Evolutionary conservation across 2,797 vertebrate species (phyloP).

Genomic region (Adrianichthys oophorus): DNA sequence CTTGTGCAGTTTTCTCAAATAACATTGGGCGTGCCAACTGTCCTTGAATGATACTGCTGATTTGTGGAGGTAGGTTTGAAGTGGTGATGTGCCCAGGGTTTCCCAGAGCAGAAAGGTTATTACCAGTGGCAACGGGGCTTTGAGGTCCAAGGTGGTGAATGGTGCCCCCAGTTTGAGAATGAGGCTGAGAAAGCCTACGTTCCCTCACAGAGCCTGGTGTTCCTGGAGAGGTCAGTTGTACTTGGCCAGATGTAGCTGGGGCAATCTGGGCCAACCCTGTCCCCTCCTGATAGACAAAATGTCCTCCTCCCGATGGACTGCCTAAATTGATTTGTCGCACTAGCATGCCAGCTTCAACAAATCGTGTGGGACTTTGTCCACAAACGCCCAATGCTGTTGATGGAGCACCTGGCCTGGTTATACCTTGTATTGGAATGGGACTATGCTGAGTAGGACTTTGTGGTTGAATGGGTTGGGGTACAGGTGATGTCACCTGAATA

Average conservation of each 20-base stretch:
- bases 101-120: conserved; percentile 82
- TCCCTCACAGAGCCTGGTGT: conserved; percentile 82
- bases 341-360: conserved; percentile 90
- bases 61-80: conserved; percentile 93
- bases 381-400: conserved; percentile 85
- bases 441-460: conserved; percentile 95
- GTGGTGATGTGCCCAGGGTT: conserved; percentile 93
- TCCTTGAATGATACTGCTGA: conserved; percentile 97
- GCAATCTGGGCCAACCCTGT: conserved; percentile 86
- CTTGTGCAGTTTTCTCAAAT: conserved; percentile 85
- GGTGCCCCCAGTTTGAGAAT: conserved; percentile 93
- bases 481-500: conserved; percentile 92
- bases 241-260: conserved; percentile 81
- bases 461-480: conserved; percentile 90
- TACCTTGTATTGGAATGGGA: conserved; percentile 84
- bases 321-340: conserved; percentile 90
- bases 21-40: conserved; percentile 90
- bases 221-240: conserved; percentile 86
- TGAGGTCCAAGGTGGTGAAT: conserved; percentile 95
- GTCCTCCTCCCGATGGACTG: conserved; percentile 84
- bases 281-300: conserved; percentile 94
- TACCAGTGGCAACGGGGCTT: conserved; percentile 86
- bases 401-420: conserved; percentile 83
- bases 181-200: conserved; percentile 92
- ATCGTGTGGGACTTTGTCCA: conserved; percentile 90